Evolutionary conservation across 2,888 invertebrate species (phyloP).

Genomic region (Leptinotarsa juncta): DNA sequence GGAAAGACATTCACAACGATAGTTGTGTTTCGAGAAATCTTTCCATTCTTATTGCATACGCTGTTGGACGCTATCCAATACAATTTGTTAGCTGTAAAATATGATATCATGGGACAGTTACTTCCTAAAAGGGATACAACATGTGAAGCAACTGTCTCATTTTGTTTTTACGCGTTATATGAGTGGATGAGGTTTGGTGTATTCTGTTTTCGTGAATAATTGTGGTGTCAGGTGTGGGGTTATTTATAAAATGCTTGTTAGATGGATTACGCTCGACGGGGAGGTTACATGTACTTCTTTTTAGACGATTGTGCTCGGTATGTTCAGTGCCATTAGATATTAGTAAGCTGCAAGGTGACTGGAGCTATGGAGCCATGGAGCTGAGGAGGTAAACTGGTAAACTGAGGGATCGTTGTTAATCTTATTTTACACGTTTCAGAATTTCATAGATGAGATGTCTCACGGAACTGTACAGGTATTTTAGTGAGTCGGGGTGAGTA

Average conservation of each 20-base stretch:
- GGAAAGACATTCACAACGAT: background rate
- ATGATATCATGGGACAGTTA: background rate
- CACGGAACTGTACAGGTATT: slow-evolving; percentile 8
- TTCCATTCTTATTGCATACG: background rate
- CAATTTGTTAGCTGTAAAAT: background rate
- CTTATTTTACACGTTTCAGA: background rate
- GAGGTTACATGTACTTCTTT: too few species aligned
- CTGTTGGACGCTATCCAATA: slow-evolving; percentile 8
- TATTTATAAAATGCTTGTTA: too few species aligned
- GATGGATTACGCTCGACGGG: too few species aligned
- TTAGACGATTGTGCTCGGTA: background rate
- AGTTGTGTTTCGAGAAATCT: background rate
- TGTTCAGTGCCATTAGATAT: slow-evolving; percentile 3
- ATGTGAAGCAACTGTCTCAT: background rate
- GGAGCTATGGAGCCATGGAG: too few species aligned
- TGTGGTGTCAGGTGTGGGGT: slow-evolving; percentile 1
- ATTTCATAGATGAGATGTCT: background rate
- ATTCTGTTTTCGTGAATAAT: background rate
- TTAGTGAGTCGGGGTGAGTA: slow-evolving; percentile 26
- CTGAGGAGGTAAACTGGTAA: background rate
- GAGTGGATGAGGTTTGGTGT: background rate
- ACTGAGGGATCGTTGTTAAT: background rate
- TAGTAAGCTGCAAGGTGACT: background rate
- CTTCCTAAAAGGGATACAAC: background rate
- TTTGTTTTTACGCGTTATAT: background rate